A percentile compares a stretch with the other conserved stretches of the same genome.
Conservation (phyloP, 2,797 vertebrate genomes). For the Apodemus agrarius region DNA sequence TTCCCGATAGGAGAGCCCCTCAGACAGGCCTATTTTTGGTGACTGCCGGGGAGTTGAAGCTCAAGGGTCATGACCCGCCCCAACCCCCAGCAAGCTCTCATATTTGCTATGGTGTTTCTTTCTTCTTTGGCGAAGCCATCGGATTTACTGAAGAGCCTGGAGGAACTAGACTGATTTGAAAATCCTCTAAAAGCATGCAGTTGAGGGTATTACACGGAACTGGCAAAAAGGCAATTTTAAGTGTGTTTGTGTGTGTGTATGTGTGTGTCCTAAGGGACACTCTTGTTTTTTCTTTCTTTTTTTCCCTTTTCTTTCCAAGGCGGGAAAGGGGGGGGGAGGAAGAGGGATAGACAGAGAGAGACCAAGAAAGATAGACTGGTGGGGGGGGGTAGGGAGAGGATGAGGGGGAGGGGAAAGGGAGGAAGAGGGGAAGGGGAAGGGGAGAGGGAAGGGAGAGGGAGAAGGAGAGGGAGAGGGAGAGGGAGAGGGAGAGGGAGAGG, state of each 20-base stretch:
- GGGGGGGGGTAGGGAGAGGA: not conserved
- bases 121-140: not conserved
- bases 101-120: not conserved
- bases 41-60: conserved; percentile 4
- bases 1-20: not conserved
- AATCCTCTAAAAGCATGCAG: not conserved
- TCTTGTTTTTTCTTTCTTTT: not conserved
- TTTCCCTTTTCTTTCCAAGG: no score
- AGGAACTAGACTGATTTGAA: conserved; percentile 2
- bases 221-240: conserved; percentile 28
- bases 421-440: no score
- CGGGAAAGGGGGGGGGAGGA: no score
- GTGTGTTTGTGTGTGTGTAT: not conserved
- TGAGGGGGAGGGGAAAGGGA: no score
- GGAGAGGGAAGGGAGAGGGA: not conserved
- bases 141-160: not conserved
- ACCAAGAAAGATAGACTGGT: no score
- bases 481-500: no score
- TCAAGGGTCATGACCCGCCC: not conserved
- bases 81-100: not conserved
- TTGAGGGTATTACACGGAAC: not conserved
- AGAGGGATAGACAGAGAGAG: no score
- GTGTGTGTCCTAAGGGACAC: not conserved
- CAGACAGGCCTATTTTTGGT: not conserved
- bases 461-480: not conserved